Evolutionary conservation across 2,888 invertebrate species (phyloP).

Genomic region (Aleiodes leptofemur): DNA sequence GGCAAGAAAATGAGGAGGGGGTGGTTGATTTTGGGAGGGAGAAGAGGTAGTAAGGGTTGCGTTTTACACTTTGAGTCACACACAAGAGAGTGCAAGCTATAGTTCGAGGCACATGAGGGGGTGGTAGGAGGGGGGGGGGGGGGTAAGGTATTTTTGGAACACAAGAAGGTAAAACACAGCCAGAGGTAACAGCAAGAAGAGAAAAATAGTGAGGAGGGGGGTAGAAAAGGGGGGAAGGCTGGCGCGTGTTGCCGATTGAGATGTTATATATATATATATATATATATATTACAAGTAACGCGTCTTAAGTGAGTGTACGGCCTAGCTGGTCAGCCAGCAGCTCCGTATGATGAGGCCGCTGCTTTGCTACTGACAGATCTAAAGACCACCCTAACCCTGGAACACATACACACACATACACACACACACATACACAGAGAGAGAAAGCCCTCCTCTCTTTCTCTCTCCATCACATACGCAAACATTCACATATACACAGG

Average conservation of each 20-base stretch:
- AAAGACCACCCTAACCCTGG: constrained; percentile 74
- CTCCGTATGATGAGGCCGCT: constrained; percentile 76
- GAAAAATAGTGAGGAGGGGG: constrained; percentile 34
- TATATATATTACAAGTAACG: constrained; percentile 70
- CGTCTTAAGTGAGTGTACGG: constrained; percentile 71
- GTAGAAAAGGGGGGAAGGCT: constrained; percentile 55
- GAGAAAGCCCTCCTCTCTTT: constrained; percentile 54
- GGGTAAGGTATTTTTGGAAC: not conserved
- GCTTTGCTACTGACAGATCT: constrained; percentile 74
- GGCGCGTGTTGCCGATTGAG: constrained; percentile 63
- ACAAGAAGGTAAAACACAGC: constrained; percentile 23
- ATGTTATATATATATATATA: constrained; percentile 29
- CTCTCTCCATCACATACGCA: constrained; percentile 53
- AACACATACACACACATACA: constrained; percentile 57
- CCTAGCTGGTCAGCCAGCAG: constrained; percentile 73
- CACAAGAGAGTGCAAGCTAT: not conserved
- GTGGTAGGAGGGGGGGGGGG: constrained; percentile 35
- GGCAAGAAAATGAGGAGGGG: not conserved
- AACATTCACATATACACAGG: constrained; percentile 9
- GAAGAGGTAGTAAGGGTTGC: not conserved
- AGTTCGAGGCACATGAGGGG: constrained; percentile 4
- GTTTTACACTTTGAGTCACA: not conserved
- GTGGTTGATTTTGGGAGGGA: not conserved
- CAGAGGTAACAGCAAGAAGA: not conserved
- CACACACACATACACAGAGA: not conserved